Percentiles rank a stretch among this genome's conserved stretches.
Evolutionary conservation across 1,140 invertebrate species (phyloP).

Genomic region (Anastrepha obliqua): DNA sequence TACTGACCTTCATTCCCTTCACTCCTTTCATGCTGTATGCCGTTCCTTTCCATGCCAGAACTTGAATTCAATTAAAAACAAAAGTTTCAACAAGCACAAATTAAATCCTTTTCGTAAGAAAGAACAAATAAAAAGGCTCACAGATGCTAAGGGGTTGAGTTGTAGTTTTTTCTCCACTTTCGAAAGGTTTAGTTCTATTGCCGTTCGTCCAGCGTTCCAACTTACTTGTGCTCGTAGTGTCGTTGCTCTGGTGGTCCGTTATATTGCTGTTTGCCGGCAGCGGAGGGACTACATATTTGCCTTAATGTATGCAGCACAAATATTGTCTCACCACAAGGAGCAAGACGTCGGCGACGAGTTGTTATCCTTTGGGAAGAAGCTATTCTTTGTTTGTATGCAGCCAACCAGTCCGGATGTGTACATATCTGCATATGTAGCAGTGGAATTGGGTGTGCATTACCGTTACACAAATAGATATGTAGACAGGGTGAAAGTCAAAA

Average conservation of each 20-base stretch:
- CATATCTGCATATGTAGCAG: background rate
- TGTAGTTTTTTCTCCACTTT: constrained; percentile 14
- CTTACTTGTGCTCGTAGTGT: background rate
- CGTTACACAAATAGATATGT: background rate
- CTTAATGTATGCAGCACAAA: constrained; percentile 71
- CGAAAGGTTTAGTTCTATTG: background rate
- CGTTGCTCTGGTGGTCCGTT: constrained; percentile 21
- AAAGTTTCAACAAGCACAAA: constrained; percentile 49
- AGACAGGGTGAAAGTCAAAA: constrained; percentile 40
- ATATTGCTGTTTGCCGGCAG: background rate
- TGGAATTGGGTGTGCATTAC: constrained; percentile 14
- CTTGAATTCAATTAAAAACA: constrained; percentile 54
- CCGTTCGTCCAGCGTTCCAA: background rate
- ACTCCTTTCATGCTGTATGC: background rate
- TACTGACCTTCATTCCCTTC: constrained; percentile 2
- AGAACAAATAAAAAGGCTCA: constrained; percentile 32
- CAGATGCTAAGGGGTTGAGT: constrained; percentile 28
- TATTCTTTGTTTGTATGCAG: constrained; percentile 12
- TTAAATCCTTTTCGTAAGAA: constrained; percentile 55
- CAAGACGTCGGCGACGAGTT: constrained; percentile 31
- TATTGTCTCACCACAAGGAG: constrained; percentile 65
- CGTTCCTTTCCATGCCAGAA: constrained; percentile 6
- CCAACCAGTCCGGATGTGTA: background rate
- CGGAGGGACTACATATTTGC: constrained; percentile 1
- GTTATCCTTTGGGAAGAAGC: constrained; percentile 47